Percentiles rank a stretch among this genome's conserved stretches.
Evolutionary conservation across 2,797 vertebrate genomes (phyloP).

Genomic region (Tachyglossus aculeatus): DNA sequence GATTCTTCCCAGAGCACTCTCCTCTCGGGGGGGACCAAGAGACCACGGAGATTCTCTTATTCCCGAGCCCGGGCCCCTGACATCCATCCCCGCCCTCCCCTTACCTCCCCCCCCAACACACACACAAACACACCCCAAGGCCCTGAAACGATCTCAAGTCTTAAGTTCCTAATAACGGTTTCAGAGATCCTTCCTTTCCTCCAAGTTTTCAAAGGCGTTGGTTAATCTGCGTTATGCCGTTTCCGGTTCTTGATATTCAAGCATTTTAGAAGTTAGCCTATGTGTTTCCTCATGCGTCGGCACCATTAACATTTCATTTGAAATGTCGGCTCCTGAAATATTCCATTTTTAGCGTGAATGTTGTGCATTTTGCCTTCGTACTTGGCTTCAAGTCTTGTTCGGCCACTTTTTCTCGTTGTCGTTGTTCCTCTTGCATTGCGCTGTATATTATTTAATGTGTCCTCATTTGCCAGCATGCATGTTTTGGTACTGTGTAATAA

Average conservation of each 20-base stretch:
- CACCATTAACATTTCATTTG: constrained; percentile 79
- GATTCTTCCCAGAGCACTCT: no score
- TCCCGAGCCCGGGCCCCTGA: no score
- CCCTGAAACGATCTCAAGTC: constrained; percentile 27
- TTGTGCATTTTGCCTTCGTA: constrained; percentile 72
- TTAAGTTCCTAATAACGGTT: constrained; percentile 40
- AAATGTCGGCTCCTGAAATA: constrained; percentile 71
- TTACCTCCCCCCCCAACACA: no score
- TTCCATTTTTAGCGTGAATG: constrained; percentile 67
- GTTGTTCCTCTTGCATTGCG: no score
- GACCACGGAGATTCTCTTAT: no score
- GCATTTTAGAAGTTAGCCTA: constrained; percentile 69
- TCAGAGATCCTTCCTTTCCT: constrained; percentile 44
- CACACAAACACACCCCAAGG: no score
- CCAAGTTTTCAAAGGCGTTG: constrained; percentile 64
- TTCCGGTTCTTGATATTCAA: constrained; percentile 81
- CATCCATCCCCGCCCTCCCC: neutral
- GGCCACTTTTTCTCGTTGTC: constrained; percentile 72
- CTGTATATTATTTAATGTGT: constrained; percentile 81
- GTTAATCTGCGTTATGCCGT: constrained; percentile 67
- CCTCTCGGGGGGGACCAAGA: no score
- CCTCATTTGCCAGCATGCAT: constrained; percentile 73
- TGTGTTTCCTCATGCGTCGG: constrained; percentile 58
- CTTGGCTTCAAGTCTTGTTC: constrained; percentile 69
- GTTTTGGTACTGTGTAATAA: constrained; percentile 84